Base-by-base conservation (phyloP, 2,888 invertebrate genomes). In the Diplazon laetatorius region DNA sequence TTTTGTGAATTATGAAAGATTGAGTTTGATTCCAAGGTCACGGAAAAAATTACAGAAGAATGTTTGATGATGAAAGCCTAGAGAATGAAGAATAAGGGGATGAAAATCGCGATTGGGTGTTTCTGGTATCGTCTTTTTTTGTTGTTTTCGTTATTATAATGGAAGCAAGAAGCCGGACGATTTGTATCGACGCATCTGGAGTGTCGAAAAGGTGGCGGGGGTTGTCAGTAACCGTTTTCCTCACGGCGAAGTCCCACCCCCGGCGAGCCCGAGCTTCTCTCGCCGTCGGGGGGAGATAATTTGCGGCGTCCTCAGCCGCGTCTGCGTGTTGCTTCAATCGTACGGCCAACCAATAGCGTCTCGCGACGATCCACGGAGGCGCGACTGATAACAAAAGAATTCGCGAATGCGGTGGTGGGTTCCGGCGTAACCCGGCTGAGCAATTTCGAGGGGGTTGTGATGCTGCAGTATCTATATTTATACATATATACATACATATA, bases 241-340 rank as follows among this genome's bases (percentile, higher is more conserved):
- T 85, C 85, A 8, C 48, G 82, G 86, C 80, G 84, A 85, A 85
- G n/a, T 86, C 82, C 84, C 83, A 87, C 85, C 86, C 88, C 79
- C 46, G 6, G 20, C 39, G 30, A 44, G 62, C 70, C 55, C 72
- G n/a, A 76, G 76, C 76, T 57, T 76, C 73, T 68, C 76, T 70
- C 69, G 22, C 62, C 57, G 14, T 55, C 63, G 82, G 84, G 84
- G 86, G 83, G 14, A 46, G 83, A 87, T 89, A 87, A 88, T 88
- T 88, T 86, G 87, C 83, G 85, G 86, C 74, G 82, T 89, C 89
- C 88, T 76, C 87, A 88, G 87, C 88, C 83, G 89, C 89, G 89
- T 76, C 89, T 89, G 89, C 89, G 89, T 87, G 89, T 86, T 87
- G 88, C 82, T 82, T 84, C 83, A 72, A 74, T 76, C 77, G 75